Conservation (phyloP, 1,140 invertebrate species). For the Lepidurus packardi region DNA sequence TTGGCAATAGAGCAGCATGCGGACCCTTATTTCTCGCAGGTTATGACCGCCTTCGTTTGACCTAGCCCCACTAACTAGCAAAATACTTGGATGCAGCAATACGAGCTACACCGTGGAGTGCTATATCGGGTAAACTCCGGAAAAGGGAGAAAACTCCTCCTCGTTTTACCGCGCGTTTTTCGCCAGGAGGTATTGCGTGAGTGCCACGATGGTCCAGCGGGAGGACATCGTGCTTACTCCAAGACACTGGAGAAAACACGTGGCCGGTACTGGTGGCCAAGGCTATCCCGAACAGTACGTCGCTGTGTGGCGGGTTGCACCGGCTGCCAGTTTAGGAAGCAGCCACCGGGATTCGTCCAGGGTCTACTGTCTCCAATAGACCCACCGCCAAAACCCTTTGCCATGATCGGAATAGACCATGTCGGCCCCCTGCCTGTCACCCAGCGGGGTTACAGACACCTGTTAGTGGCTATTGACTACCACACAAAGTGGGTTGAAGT, state of each 20-base stretch:
- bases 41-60: background rate
- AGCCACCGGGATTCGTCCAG: background rate
- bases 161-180: conserved; percentile 32
- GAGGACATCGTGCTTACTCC: conserved; percentile 37
- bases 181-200: conserved; percentile 28
- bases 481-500: conserved; percentile 41
- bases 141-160: conserved; percentile 27
- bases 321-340: conserved; percentile 38
- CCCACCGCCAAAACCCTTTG: conserved; percentile 36
- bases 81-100: background rate
- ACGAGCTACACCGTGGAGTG: background rate
- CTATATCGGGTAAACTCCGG: background rate
- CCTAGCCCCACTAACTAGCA: background rate
- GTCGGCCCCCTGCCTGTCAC: conserved; percentile 39
- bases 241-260: conserved; percentile 36
- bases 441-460: conserved; percentile 38
- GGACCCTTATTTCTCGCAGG: background rate
- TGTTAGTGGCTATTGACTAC: conserved; percentile 40
- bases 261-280: conserved; percentile 37
- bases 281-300: conserved; percentile 33
- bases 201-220: conserved; percentile 35
- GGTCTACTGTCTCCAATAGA: conserved; percentile 34
- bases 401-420: conserved; percentile 42
- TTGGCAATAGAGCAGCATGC: background rate
- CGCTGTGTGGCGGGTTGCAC: conserved; percentile 36